phyloP scores from a whole-genome alignment of 1,140 invertebrate species.

The Acyrthosiphon pisum region DNA sequence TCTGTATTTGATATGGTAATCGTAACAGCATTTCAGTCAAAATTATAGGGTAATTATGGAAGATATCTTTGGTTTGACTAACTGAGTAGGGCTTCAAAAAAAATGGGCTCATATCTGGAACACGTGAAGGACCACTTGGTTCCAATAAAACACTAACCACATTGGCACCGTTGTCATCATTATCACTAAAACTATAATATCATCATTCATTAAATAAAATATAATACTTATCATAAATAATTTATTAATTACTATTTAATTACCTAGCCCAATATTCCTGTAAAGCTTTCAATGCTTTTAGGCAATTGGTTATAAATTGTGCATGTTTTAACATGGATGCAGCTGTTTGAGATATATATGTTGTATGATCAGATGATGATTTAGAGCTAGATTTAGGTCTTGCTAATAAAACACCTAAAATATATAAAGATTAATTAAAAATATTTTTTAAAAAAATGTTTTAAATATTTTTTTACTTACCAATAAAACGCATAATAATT shows the following conservation, averaged over 20 bases:
- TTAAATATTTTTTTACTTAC: neutral
- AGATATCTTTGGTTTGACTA: conserved; percentile 88
- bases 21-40: conserved; percentile 94
- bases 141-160: conserved; percentile 74
- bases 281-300: conserved; percentile 43
- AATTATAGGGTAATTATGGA: conserved; percentile 90
- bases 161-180: conserved; percentile 44
- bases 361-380: conserved; percentile 34
- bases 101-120: conserved; percentile 95
- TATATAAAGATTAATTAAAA: neutral
- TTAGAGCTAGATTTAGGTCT: conserved; percentile 56
- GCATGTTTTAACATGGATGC: conserved; percentile 47
- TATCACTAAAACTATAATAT: conserved; percentile 39
- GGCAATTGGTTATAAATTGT: conserved; percentile 38
- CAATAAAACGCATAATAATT: conserved; percentile 54
- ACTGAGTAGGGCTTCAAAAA: conserved; percentile 93
- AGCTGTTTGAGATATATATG: conserved; percentile 46
- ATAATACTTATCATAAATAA: neutral
- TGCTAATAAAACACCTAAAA: conserved; percentile 50
- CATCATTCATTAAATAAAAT: neutral
- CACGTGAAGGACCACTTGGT: conserved; percentile 78
- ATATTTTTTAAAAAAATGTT: neutral
- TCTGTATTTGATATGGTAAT: conserved; percentile 91
- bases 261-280: conserved; percentile 54
- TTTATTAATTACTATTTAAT: neutral